A percentile compares a stretch with the other conserved stretches of the same genome.
These are phyloP conservation scores for Hydrolagus affinis DNA, from an alignment of 2,113 vertebrate genomes.

Conservation along the genomic window DNA sequence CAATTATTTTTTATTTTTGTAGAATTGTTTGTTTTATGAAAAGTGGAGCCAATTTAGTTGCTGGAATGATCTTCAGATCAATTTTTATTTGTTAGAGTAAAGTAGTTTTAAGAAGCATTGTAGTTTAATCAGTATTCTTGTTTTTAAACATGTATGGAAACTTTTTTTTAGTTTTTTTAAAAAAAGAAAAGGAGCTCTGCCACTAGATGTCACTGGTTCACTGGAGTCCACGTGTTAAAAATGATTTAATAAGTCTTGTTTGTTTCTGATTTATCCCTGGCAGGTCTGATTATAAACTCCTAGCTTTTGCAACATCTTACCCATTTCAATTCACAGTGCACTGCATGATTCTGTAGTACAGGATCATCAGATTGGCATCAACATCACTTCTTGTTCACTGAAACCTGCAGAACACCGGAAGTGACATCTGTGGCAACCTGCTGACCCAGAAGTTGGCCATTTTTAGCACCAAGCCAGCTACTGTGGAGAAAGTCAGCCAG, in stretches of 20 bases:
- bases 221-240: conserved; percentile 16
- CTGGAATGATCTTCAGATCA: background rate
- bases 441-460: background rate
- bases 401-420: background rate
- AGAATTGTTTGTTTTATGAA: background rate
- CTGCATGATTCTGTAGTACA: background rate
- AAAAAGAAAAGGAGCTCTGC: conserved; percentile 18
- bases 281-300: background rate
- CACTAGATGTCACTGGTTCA: conserved; percentile 32
- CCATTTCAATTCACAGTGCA: background rate
- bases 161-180: background rate
- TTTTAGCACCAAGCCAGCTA: background rate
- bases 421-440: background rate
- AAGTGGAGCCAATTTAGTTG: background rate
- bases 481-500: too few species aligned
- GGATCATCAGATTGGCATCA: too few species aligned
- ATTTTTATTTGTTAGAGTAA: background rate
- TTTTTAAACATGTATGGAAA: background rate
- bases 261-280: background rate
- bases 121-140: background rate
- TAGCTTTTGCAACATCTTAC: background rate
- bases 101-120: background rate
- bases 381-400: too few species aligned
- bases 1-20: conserved; percentile 10
- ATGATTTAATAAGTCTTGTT: background rate